phyloP scores from a whole-genome alignment of 2,113 vertebrate species.

The Albula glossodonta region DNA sequence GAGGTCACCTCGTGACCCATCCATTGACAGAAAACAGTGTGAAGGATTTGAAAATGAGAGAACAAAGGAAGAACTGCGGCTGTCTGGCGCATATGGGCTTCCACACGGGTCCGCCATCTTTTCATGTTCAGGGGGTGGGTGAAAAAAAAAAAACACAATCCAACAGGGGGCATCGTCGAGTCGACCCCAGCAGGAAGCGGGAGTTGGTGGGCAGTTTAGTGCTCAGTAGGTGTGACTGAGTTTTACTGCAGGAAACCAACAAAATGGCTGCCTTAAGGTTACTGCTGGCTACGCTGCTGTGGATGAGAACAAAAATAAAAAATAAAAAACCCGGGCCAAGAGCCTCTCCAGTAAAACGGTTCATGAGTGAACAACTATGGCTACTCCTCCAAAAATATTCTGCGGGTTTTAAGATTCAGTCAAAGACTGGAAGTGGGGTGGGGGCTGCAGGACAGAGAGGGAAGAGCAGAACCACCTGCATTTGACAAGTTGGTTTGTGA shows the following conservation, averaged over 20 bases:
- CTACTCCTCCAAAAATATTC: conserved; percentile 26
- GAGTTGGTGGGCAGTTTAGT: not conserved
- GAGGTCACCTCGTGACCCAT: conserved; percentile 53
- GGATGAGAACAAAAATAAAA: not conserved
- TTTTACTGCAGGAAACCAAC: not conserved
- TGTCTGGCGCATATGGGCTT: conserved; percentile 39
- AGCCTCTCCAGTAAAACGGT: not conserved
- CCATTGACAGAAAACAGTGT: conserved; percentile 49
- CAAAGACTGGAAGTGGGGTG: conserved; percentile 1
- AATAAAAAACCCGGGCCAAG: not conserved
- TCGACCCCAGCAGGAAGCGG: not conserved
- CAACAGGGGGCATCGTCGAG: not conserved
- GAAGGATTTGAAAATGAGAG: conserved; percentile 49
- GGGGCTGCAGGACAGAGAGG: not conserved
- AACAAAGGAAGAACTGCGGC: conserved; percentile 50
- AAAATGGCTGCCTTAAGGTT: not conserved
- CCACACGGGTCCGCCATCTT: conserved; percentile 23
- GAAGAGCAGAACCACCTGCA: conserved; percentile 23
- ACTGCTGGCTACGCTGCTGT: no score
- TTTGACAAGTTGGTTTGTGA: not conserved
- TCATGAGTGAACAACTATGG: conserved; percentile 31
- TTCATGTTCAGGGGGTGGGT: conserved; percentile 21
- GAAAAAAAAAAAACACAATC: not conserved
- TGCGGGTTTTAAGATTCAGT: conserved; percentile 30
- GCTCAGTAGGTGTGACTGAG: not conserved